A percentile compares a stretch with the other conserved stretches of the same genome.
Evolutionary conservation across 1,140 invertebrate genomes (phyloP).

Genomic region (Diabrotica undecimpunctata): DNA sequence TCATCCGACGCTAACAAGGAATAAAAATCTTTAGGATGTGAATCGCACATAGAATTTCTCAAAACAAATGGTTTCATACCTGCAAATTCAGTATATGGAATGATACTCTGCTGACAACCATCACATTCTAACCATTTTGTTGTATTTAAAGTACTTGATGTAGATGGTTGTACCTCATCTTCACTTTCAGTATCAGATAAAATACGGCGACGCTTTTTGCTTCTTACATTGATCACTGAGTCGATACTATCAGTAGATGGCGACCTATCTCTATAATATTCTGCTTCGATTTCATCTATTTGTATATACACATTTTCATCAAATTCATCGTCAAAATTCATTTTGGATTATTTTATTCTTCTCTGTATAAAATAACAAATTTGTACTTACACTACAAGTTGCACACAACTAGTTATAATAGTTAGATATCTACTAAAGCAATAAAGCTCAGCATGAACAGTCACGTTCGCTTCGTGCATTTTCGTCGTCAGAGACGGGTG

Average conservation of each 20-base stretch:
- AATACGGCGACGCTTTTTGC: too few species aligned
- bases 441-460: not conserved
- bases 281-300: not conserved
- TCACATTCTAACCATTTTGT: not conserved
- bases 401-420: too few species aligned
- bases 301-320: not conserved
- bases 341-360: not conserved
- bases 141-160: not conserved
- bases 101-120: not conserved
- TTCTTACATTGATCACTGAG: too few species aligned
- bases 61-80: not conserved
- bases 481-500: not conserved
- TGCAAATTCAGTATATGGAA: not conserved
- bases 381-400: too few species aligned
- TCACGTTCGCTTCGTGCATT: not conserved
- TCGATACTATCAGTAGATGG: too few species aligned
- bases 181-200: too few species aligned
- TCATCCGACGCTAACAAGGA: too few species aligned
- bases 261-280: too few species aligned
- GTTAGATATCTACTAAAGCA: not conserved
- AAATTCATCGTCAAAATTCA: not conserved
- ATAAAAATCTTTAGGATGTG: too few species aligned
- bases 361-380: not conserved
- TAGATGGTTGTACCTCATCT: not conserved
- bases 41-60: not conserved